Conservation (phyloP, 2,797 vertebrate species). For the Pseudocheirus occidentalis region DNA sequence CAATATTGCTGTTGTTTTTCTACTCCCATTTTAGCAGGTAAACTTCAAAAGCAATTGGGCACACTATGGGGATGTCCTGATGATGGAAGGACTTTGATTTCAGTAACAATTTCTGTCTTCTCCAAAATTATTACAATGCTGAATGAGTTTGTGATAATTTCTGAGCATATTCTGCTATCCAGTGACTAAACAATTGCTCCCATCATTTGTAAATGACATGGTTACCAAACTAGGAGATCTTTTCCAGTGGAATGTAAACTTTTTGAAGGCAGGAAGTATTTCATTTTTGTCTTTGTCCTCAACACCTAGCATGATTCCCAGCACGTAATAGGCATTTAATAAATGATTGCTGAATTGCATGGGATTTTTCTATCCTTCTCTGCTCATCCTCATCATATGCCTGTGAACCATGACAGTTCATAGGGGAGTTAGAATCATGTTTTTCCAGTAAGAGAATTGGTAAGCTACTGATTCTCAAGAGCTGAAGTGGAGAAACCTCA, state of each 20-base stretch:
- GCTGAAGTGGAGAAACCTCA: not conserved
- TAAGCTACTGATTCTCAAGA: not conserved
- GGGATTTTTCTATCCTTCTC: not conserved
- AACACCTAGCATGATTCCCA: not conserved
- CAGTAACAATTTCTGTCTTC: not conserved
- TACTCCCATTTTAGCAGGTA: not conserved
- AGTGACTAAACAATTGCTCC: not conserved
- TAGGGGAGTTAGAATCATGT: not conserved
- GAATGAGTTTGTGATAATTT: not conserved
- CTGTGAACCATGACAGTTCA: not conserved
- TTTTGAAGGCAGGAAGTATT: not conserved
- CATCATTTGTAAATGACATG: not conserved
- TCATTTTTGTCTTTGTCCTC: not conserved
- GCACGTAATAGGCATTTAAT: not conserved
- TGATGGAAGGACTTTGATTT: not conserved
- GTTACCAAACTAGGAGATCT: not conserved
- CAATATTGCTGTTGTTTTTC: no score
- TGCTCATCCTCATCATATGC: not conserved
- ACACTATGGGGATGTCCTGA: not conserved
- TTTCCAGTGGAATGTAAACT: not conserved
- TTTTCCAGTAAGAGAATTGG: not conserved
- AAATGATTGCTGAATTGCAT: not conserved
- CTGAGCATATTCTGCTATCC: not conserved
- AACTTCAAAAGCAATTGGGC: not conserved
- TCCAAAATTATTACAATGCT: not conserved